These are phyloP conservation scores for Paramormyrops hopkinsi DNA, from an alignment of 2,797 vertebrate species.

Conservation along the genomic window DNA sequence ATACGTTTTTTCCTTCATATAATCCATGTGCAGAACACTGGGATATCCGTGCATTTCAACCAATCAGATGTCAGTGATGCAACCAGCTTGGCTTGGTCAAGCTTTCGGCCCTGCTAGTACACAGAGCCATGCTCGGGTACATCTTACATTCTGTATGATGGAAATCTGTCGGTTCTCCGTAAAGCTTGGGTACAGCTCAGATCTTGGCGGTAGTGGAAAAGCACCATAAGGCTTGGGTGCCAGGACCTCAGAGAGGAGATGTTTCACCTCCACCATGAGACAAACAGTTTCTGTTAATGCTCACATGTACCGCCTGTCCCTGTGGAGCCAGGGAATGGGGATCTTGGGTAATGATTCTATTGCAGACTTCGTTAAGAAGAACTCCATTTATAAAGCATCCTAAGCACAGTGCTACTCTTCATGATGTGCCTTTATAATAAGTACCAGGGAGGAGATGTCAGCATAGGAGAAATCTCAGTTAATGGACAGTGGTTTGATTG, in stretches of 20 bases:
- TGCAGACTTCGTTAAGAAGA: background rate
- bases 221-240: background rate
- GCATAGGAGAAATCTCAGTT: background rate
- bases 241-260: background rate
- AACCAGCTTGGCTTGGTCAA: background rate
- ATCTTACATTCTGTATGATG: background rate
- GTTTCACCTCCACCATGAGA: background rate
- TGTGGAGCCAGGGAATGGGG: background rate
- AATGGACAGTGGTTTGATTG: conserved; percentile 17
- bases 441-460: conserved; percentile 18
- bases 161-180: background rate
- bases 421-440: background rate
- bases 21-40: background rate
- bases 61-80: background rate
- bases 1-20: background rate
- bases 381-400: background rate
- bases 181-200: background rate
- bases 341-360: background rate
- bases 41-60: background rate
- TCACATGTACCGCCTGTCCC: background rate
- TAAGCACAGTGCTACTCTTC: background rate
- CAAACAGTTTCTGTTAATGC: background rate
- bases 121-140: background rate
- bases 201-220: background rate
- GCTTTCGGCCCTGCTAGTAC: background rate